Evolutionary conservation across 2,797 vertebrate species (phyloP).

Genomic region (Chaetophractus vellerosus): DNA sequence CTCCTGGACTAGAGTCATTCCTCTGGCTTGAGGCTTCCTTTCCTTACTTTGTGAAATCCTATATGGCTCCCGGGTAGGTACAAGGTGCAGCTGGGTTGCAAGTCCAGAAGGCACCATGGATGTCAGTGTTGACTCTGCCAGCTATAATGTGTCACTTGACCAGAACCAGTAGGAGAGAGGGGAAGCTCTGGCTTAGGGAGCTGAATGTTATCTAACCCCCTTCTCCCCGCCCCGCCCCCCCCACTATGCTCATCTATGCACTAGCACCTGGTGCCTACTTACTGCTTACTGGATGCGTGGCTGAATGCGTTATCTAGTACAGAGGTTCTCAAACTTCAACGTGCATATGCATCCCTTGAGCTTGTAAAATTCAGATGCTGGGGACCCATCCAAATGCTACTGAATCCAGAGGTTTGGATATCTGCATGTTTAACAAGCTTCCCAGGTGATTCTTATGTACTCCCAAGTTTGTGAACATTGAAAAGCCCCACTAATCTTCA

Average conservation of each 20-base stretch:
- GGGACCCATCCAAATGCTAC: background rate
- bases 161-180: background rate
- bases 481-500: background rate
- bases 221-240: too few relatives aligned
- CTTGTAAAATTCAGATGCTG: conserved; percentile 32
- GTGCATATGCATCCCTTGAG: background rate
- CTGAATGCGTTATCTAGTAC: background rate
- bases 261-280: background rate
- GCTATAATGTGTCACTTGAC: background rate
- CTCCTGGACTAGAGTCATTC: background rate
- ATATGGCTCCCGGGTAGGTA: background rate
- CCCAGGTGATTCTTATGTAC: background rate
- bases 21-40: background rate
- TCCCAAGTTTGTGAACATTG: background rate
- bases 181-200: background rate
- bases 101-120: background rate
- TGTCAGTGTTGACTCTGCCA: background rate
- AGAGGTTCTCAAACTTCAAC: background rate
- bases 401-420: conserved; percentile 7
- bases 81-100: background rate
- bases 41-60: background rate
- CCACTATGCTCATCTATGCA: background rate
- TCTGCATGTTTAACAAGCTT: conserved; percentile 8
- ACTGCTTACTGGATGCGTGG: background rate
- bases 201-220: background rate